Conservation (phyloP, 2,888 invertebrate species). For the Nebria salina region DNA sequence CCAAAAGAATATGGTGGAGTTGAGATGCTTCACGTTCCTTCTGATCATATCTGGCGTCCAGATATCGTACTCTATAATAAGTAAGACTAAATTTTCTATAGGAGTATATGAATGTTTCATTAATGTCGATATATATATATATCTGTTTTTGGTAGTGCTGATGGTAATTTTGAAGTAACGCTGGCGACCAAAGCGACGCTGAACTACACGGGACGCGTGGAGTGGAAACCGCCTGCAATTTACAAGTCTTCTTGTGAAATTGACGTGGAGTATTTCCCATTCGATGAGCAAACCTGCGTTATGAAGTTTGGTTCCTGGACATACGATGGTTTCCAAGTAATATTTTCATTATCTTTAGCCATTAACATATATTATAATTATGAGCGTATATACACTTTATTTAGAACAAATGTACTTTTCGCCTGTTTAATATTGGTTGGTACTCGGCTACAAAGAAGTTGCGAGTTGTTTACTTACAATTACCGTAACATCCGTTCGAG, state of each 20-base stretch:
- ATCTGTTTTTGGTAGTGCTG: conserved; percentile 68
- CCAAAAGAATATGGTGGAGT: conserved; percentile 87
- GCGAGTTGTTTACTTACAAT: no score
- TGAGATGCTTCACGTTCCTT: conserved; percentile 85
- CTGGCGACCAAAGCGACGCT: conserved; percentile 84
- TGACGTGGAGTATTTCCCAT: conserved; percentile 87
- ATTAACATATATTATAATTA: neutral
- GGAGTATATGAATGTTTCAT: neutral
- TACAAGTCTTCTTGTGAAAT: conserved; percentile 91
- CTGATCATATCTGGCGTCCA: conserved; percentile 85
- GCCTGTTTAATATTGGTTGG: no score
- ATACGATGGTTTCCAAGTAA: conserved; percentile 83
- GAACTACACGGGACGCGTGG: conserved; percentile 82
- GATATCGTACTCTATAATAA: conserved; percentile 86
- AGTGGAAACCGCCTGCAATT: conserved; percentile 93
- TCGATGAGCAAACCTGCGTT: conserved; percentile 87
- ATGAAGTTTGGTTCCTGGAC: conserved; percentile 90
- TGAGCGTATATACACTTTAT: neutral
- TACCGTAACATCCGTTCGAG: no score
- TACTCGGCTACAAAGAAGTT: no score
- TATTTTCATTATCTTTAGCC: neutral
- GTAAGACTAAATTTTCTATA: conserved; percentile 63
- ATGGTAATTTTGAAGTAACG: conserved; percentile 87
- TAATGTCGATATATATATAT: neutral
- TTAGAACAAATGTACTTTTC: neutral